phyloP scores from a whole-genome alignment of 2,113 vertebrate genomes.

The Pitta sordida region DNA sequence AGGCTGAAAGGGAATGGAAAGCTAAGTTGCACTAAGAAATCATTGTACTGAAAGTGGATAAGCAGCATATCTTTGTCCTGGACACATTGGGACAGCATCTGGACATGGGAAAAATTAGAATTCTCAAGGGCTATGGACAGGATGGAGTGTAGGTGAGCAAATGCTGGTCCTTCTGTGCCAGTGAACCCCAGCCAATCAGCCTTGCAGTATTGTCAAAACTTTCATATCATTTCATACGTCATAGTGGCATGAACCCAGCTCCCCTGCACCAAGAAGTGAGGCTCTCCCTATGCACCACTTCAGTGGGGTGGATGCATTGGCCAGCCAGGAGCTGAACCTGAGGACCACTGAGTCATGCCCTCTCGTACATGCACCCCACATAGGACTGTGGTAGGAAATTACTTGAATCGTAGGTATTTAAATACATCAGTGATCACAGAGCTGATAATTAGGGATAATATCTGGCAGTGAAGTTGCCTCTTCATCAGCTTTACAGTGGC shows the following conservation, averaged over 20 bases:
- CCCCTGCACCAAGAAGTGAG: neutral
- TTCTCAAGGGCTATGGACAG: neutral
- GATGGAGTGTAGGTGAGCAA: neutral
- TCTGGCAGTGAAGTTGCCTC: neutral
- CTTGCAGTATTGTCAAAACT: neutral
- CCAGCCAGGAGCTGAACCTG: neutral
- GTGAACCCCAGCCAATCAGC: neutral
- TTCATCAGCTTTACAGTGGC: neutral
- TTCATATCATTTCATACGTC: neutral
- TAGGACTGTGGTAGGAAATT: fast-evolving
- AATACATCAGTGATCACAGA: neutral
- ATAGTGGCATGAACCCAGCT: neutral
- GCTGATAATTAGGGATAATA: neutral
- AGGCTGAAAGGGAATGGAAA: neutral
- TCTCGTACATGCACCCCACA: fast-evolving
- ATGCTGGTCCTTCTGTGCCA: neutral
- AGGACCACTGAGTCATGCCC: neutral
- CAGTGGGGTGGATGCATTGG: neutral
- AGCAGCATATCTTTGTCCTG: neutral
- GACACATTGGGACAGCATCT: neutral
- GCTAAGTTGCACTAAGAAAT: neutral
- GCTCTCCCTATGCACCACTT: neutral
- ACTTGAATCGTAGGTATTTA: neutral
- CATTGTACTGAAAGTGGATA: neutral
- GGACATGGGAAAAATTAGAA: neutral